phyloP scores from a whole-genome alignment of 1,140 invertebrate genomes.

The Battus philenor region DNA sequence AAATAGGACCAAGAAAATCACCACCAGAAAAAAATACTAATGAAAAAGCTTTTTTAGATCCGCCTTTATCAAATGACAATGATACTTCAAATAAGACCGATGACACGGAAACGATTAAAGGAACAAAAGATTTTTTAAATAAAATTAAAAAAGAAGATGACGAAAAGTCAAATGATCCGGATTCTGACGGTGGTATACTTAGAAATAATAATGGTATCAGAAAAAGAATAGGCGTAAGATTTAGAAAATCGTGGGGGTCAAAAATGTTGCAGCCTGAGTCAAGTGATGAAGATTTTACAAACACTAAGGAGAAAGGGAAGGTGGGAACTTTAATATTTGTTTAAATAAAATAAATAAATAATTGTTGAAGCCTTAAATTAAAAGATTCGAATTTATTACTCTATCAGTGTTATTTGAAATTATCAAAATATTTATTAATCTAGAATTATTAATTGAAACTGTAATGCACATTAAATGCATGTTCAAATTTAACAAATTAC shows the following conservation, averaged over 20 bases:
- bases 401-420: too few species aligned
- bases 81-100: conserved; percentile 21
- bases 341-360: too few species aligned
- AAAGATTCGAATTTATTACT: too few species aligned
- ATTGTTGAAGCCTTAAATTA: too few species aligned
- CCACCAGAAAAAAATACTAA: conserved; percentile 14
- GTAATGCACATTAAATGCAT: too few species aligned
- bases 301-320: conserved; percentile 55
- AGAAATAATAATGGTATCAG: conserved; percentile 40
- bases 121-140: conserved; percentile 13
- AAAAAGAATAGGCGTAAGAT: conserved; percentile 54
- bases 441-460: too few species aligned
- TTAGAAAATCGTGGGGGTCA: conserved; percentile 59
- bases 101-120: conserved; percentile 2
- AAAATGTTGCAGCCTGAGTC: conserved; percentile 48
- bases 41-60: conserved; percentile 5
- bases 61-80: conserved; percentile 2
- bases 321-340: conserved; percentile 30
- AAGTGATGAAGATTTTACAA: conserved; percentile 51
- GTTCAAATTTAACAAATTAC: not conserved
- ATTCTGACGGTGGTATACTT: conserved; percentile 50
- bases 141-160: conserved; percentile 50
- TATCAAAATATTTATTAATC: too few species aligned
- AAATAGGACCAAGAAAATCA: conserved; percentile 21
- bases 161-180: conserved; percentile 50